phyloP scores from a whole-genome alignment of 2,113 vertebrate species.

The Microcebus jonahi region DNA sequence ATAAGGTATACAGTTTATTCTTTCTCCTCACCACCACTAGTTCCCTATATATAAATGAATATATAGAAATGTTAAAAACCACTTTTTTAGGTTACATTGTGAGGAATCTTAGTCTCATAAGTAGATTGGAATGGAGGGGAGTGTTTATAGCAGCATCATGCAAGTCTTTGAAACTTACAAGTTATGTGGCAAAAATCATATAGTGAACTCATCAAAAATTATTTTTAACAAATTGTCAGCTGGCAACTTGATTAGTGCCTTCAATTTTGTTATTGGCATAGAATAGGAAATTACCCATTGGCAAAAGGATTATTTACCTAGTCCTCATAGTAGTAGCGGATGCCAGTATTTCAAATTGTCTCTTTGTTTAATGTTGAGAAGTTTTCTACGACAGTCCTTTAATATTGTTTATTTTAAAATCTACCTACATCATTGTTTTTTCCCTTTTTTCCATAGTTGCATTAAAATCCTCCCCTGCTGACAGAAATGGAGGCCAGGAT shows the following conservation, averaged over 20 bases:
- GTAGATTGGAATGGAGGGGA: background rate
- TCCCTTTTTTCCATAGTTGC: conserved; percentile 81
- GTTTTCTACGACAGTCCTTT: background rate
- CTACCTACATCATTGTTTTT: background rate
- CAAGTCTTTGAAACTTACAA: background rate
- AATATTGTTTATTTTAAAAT: background rate
- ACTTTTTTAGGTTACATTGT: background rate
- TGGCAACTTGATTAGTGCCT: background rate
- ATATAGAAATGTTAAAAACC: background rate
- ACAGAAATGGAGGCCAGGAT: conserved; percentile 84
- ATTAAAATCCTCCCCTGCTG: conserved; percentile 83
- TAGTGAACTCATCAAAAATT: background rate
- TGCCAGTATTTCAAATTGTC: background rate
- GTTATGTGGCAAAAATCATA: conserved; percentile 2
- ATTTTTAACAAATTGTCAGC: background rate
- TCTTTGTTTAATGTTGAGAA: background rate
- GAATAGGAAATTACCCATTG: background rate
- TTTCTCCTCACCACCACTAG: background rate
- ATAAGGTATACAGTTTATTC: background rate
- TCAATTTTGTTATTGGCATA: background rate
- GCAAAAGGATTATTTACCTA: background rate
- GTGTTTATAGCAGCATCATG: background rate
- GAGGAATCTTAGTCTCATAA: background rate
- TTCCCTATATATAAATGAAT: background rate
- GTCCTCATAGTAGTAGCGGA: background rate